Evolutionary conservation across 2,797 vertebrate species (phyloP), one percentile per base, ranked within the genome.

Genomic region (Phalloptychus januarius): DNA sequence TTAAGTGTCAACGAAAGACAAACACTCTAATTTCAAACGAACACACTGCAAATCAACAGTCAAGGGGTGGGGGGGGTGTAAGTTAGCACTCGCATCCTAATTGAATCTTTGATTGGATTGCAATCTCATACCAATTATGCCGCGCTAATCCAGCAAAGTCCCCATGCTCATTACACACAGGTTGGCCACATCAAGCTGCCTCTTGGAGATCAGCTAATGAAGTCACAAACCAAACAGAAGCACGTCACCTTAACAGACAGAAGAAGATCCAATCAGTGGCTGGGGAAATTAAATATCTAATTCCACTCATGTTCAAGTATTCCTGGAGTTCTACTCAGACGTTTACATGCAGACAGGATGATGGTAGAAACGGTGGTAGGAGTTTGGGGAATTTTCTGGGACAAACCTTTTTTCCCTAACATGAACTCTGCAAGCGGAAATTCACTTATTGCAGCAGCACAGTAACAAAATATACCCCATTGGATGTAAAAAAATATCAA

Each of bases 21-120:
- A 81, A 87, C 85, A 78, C 56, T 73, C 73, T 83, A 82, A 85
- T 85, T 87, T 78, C 65, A 85, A 87, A 89, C 85, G 42, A 89
- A 79, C 78, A 83, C 79, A 87, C 86, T 3, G 12, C 80, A 88
- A 84, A 88, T 86, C 84, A 84, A 67, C 79, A 82, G 72, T 67
- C 72, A 73, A 73, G 83, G 83, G 46, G 50, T 50, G 75, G 78
- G 80, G 44, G 50, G 61, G 79, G 85, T n/a, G 73, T 72, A 77
- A 77, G 72, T 74, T 79, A 74, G 86, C 78, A 86, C 83, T 78
- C 72, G 65, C 80, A 69, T 79, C 81, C 70, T 91, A 90, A 91
- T 90, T 91, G 85, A 92, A 91, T 89, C 81, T 84, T 87, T 88
- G 87, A 92, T 92, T 91, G 86, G 87, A 92, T 92, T 91, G 86